Evolutionary conservation across 2,797 vertebrate species (phyloP), one percentile per base, ranked within the genome.

Genomic region (Pyrocephalus nanus): DNA sequence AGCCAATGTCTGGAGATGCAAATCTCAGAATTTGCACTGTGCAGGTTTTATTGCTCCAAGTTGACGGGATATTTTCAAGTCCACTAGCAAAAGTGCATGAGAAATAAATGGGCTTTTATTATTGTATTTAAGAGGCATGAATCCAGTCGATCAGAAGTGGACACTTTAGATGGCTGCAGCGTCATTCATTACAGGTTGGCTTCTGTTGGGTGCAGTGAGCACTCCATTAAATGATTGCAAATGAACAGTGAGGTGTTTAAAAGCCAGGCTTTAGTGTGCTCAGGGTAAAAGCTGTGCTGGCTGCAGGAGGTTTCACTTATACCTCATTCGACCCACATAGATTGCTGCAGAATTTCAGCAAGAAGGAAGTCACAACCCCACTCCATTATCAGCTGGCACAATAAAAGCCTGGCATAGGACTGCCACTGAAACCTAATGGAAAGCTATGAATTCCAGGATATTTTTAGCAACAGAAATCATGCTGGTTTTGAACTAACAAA

Each of bases 51-150:
- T 58, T 78, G 73, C 69, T 92, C 36, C 18, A 34, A 58, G 61
- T 36, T 75, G 61, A 19, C 6, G 32, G n/a, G 34, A 65, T 16
- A 18, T 87, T 92, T 95, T 88, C 70, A 18, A 40, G 26, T 47
- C 25, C 42, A 18, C 36, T 54, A 25, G 38, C 17, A 45, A 76
- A 85, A 91, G 22, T 36, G 22, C 17, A 23, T 54, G 53, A 93
- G 54, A 76, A 70, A 96, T 73, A 86, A 88, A 84, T 73, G 64
- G 48, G 27, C 58, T 93, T 95, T 82, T 91, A 81, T 90, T 81
- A 70, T 21, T 75, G 48, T 88, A 72, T 77, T 77, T 85, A 42
- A 36, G 85, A 79, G 86, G 76, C 70, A 70, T 5, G 21, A 65
- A 86, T 91, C 76, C 91, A 70, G 48, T 38, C 43, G 73, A 45